phyloP scores from a whole-genome alignment of 1,140 invertebrate species.

The Drosophila subpulchrella region DNA sequence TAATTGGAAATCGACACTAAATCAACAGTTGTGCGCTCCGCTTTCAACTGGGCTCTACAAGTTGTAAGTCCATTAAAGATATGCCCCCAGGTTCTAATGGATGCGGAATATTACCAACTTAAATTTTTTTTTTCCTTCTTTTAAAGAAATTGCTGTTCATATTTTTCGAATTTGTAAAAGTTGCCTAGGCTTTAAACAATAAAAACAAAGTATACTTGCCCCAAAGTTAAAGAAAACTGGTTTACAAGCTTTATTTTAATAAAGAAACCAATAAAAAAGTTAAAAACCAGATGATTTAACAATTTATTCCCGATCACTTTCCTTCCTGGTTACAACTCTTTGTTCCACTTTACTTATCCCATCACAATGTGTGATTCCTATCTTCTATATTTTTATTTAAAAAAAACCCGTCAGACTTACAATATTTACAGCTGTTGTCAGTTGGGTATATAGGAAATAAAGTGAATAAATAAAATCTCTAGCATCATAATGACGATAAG shows the following conservation, averaged over 20 bases:
- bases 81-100: background rate
- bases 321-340: constrained; percentile 33
- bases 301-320: background rate
- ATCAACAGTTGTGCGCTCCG: constrained; percentile 31
- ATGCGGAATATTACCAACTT: background rate
- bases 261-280: background rate
- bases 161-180: too few relatives aligned
- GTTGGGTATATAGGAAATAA: constrained; percentile 67
- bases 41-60: background rate
- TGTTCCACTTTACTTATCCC: constrained; percentile 23
- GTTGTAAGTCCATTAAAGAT: background rate
- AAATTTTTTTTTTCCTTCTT: too few relatives aligned
- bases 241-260: background rate
- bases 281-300: background rate
- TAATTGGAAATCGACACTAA: constrained; percentile 51
- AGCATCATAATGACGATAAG: constrained; percentile 38
- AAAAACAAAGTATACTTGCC: too few relatives aligned
- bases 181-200: too few relatives aligned
- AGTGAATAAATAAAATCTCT: constrained; percentile 43
- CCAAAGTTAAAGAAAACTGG: background rate
- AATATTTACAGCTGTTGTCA: constrained; percentile 27
- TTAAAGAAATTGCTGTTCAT: too few relatives aligned
- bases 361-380: constrained; percentile 15
- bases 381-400: constrained; percentile 2
- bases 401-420: constrained; percentile 11